Conservation (phyloP, 92 coral and sea anemone genomes). For the Palythoa heliodiscus region DNA sequence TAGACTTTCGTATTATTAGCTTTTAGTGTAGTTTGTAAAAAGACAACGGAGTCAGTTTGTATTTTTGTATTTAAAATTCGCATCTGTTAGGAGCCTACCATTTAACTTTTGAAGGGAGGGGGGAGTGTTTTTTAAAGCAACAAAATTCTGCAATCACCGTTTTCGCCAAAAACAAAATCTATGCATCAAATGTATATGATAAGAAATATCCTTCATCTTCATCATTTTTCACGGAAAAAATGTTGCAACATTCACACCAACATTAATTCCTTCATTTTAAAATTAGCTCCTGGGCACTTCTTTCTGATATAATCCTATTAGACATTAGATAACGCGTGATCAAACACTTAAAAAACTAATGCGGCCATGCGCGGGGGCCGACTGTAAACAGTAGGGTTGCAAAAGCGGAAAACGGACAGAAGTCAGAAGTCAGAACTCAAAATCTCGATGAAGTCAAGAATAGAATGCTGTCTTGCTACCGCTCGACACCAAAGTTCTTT, state of each 20-base stretch:
- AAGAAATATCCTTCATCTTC: neutral
- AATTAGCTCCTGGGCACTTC: slow-evolving; percentile 1
- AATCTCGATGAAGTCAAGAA: neutral
- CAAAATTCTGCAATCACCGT: neutral
- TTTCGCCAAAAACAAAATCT: neutral
- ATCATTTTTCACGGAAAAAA: neutral
- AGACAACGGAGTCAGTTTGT: neutral
- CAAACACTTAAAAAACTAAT: neutral
- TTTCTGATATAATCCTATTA: neutral
- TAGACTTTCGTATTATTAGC: neutral
- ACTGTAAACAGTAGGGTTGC: neutral
- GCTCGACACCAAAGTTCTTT: neutral
- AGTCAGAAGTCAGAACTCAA: neutral
- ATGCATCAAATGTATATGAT: neutral
- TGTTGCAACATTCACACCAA: neutral
- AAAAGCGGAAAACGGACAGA: slow-evolving; percentile 1
- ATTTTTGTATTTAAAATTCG: neutral
- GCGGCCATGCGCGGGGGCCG: slow-evolving; percentile 3
- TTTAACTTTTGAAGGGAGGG: no score
- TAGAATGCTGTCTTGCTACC: neutral
- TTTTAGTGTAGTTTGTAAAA: neutral
- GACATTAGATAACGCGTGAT: neutral
- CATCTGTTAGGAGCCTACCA: no score
- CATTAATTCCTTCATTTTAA: neutral
- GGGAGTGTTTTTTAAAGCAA: no score